Conservation (phyloP, 92 coral and sea anemone genomes). For the Palythoa grandis region DNA sequence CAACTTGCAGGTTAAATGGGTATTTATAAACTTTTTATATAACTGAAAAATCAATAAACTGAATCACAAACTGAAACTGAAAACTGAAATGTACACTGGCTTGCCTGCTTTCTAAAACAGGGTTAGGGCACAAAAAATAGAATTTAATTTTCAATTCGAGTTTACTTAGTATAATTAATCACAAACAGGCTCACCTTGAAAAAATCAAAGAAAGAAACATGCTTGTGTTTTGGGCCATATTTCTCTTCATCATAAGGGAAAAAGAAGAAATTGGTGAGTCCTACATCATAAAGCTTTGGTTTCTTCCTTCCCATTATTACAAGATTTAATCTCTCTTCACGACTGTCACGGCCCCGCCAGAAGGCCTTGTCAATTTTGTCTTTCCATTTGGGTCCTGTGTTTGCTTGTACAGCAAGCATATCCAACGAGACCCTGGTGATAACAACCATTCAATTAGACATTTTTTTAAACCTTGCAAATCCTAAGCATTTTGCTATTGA, state of each 20-base stretch:
- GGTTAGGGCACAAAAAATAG: too few species aligned
- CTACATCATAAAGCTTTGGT: slow-evolving; percentile 90
- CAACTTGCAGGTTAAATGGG: too few species aligned
- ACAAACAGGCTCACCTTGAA: slow-evolving; percentile 69
- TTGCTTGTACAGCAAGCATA: slow-evolving; percentile 93
- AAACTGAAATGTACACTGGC: too few species aligned
- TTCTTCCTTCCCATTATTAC: slow-evolving; percentile 90
- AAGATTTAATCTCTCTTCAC: slow-evolving; percentile 88
- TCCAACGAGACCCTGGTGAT: slow-evolving; percentile 80
- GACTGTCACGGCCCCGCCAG: slow-evolving; percentile 98
- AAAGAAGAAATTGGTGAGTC: slow-evolving; percentile 97
- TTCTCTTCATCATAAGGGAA: slow-evolving; percentile 91
- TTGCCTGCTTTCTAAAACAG: too few species aligned
- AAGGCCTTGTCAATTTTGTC: slow-evolving; percentile 90
- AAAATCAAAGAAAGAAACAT: slow-evolving; percentile 93
- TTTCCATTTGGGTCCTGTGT: slow-evolving; percentile 90
- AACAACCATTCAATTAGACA: not conserved
- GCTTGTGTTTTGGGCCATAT: slow-evolving; percentile 92
- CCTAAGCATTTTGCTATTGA: not conserved
- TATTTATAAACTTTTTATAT: too few species aligned
- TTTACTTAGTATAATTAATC: not conserved
- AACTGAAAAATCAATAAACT: too few species aligned
- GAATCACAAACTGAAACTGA: too few species aligned
- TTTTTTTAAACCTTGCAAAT: not conserved
- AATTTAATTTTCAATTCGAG: too few species aligned